Base-by-base conservation (phyloP, 2,888 invertebrate species). In the Notodonta dromedarius region DNA sequence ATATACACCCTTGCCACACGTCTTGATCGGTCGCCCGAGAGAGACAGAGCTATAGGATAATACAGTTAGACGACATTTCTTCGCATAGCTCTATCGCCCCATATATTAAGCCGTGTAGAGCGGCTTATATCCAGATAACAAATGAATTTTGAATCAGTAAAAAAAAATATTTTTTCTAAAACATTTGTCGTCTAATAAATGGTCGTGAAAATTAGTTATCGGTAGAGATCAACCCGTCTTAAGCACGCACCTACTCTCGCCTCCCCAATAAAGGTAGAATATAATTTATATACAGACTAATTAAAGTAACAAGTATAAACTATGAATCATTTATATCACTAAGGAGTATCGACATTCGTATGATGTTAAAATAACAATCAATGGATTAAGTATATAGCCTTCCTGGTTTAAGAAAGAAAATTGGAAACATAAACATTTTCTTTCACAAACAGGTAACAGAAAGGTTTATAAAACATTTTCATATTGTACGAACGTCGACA, bases 151-250 rank as follows among this genome's bases (percentile, higher is more conserved):
- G 35, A 2, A 24, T 24, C 24, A 2, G 2, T 24, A 24, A 24
- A 24, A 24, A 24, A 24, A 24, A 24, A 24, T 24, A 2, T 35
- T 1, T 1, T 35, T 1, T 3, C 35, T 35, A 7, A 35, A 35
- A 35, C 2, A 35, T 3, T 6, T n/a, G 46, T 46, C 13, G 4
- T n/a, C 46, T 13, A 46, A 46, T 13, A n/a, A n/a, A 46, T 46
- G n/a, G n/a, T n/a, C n/a, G n/a, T n/a, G n/a, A 35, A 61, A 70
- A 69, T 73, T 79, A 79, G 80, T 81, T 82, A 84, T 79, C 78
- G 79, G 82, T 76, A 79, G 85, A 85, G 84, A 85, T 85, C 84
- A 79, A 71, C 69, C 72, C 73, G 65, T 66, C 63, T 52, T 2
- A 14, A 2, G 2, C 53, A 65, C 74, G 60, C 62, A 73, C 63